phyloP scores from a whole-genome alignment of 2,888 invertebrate species.

The Parelbella ahira region DNA sequence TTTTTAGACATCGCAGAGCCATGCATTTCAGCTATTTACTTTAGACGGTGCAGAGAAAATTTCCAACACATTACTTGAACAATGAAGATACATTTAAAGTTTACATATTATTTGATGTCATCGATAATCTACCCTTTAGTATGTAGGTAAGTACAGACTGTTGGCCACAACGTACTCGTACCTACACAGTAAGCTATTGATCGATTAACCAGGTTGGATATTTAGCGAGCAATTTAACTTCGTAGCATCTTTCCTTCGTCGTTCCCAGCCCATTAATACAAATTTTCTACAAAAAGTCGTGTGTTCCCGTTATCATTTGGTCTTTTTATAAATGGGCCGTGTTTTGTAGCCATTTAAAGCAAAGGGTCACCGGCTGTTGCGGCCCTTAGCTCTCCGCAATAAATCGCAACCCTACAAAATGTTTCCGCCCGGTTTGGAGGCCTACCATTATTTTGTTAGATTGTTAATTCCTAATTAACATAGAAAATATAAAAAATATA shows the following conservation, averaged over 20 bases:
- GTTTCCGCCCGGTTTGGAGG: slow-evolving; percentile 56
- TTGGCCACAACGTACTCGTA: too few relatives aligned
- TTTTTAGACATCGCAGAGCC: too few relatives aligned
- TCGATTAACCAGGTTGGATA: too few relatives aligned
- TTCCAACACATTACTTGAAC: too few relatives aligned
- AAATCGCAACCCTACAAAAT: slow-evolving; percentile 75
- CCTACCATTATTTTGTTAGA: slow-evolving; percentile 32
- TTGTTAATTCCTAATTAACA: slow-evolving; percentile 35
- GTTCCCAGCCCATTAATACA: slow-evolving; percentile 20
- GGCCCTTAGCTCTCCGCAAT: slow-evolving; percentile 55
- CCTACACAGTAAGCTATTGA: too few relatives aligned
- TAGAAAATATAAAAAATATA: slow-evolving; percentile 28
- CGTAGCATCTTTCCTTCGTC: slow-evolving; percentile 6
- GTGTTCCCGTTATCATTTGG: slow-evolving; percentile 53
- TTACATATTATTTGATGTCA: too few relatives aligned
- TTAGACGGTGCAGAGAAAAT: too few relatives aligned
- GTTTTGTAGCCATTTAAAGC: slow-evolving; percentile 78
- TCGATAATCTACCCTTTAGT: too few relatives aligned
- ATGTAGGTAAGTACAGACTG: too few relatives aligned
- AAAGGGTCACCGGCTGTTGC: slow-evolving; percentile 64
- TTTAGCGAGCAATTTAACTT: not conserved
- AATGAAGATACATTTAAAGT: too few relatives aligned
- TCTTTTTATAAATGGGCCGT: slow-evolving; percentile 64
- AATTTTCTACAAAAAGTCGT: slow-evolving; percentile 32
- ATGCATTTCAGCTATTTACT: too few relatives aligned